Percentiles rank a stretch among this genome's conserved stretches.
Evolutionary conservation across 2,113 vertebrate species (phyloP).

Genomic region (Heterochromis multidens): DNA sequence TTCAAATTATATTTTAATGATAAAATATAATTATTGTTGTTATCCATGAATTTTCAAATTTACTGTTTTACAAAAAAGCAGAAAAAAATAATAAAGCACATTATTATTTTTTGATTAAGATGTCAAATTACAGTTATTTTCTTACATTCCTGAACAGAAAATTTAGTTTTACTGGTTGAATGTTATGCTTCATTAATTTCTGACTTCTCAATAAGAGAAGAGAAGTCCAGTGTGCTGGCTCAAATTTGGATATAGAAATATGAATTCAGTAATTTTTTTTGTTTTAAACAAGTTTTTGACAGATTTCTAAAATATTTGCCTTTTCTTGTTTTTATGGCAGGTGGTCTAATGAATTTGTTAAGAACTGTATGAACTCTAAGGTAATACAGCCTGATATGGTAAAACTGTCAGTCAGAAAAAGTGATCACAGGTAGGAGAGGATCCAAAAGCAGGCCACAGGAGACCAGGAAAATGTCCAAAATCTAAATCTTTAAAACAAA

Average conservation of each 20-base stretch:
- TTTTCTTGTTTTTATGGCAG: not conserved
- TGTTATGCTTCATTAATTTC: not conserved
- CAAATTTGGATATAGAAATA: not conserved
- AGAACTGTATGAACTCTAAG: not conserved
- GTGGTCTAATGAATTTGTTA: not conserved
- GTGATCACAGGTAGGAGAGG: not conserved
- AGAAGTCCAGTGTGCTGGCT: not conserved
- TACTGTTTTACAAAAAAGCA: no score
- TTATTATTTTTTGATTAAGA: no score
- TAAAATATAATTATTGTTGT: no score
- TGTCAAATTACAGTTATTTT: no score
- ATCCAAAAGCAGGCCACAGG: not conserved
- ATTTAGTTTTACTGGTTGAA: no score
- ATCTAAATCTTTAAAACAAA: not conserved
- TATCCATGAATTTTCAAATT: no score
- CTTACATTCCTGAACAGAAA: no score
- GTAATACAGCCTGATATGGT: not conserved
- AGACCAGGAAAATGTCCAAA: not conserved
- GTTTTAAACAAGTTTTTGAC: not conserved
- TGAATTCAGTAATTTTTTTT: not conserved
- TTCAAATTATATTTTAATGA: no score
- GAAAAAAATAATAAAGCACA: no score
- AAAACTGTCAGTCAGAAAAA: not conserved
- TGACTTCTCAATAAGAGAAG: not conserved
- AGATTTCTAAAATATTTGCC: not conserved